phyloP scores from a whole-genome alignment of 2,797 vertebrate genomes.

The Thamnophis elegans region DNA sequence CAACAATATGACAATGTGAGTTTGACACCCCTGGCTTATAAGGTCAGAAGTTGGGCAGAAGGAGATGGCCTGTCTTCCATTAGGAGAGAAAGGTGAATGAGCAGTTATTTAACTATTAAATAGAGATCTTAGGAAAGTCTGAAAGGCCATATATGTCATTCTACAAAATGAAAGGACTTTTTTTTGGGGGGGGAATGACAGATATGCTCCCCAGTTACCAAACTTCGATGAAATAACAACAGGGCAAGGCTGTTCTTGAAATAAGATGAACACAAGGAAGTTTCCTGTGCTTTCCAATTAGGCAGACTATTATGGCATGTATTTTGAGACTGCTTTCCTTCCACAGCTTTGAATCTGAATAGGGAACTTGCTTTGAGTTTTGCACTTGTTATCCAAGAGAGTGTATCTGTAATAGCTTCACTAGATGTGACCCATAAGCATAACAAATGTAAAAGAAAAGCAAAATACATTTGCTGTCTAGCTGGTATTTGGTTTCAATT shows the following conservation, averaged over 20 bases:
- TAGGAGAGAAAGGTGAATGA: not conserved
- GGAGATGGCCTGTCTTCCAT: not conserved
- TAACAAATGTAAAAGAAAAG: not conserved
- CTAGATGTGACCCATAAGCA: not conserved
- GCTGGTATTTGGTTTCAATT: not conserved
- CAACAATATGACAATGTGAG: too few species aligned
- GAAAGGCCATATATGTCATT: not conserved
- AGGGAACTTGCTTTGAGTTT: not conserved
- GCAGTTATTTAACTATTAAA: not conserved
- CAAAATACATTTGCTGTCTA: not conserved
- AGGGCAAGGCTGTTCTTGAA: slow-evolving; percentile 73
- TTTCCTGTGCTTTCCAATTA: slow-evolving; percentile 61
- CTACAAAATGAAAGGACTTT: not conserved
- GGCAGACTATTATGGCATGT: slow-evolving; percentile 69
- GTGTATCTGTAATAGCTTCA: not conserved
- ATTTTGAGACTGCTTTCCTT: not conserved
- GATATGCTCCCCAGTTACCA: slow-evolving; percentile 78
- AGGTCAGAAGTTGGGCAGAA: not conserved
- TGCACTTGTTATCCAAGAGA: not conserved
- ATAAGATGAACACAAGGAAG: slow-evolving; percentile 71
- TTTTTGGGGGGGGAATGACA: slow-evolving; percentile 20
- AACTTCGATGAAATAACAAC: slow-evolving; percentile 69
- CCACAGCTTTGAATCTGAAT: not conserved
- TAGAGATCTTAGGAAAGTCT: not conserved
- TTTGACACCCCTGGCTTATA: not conserved